Evolutionary conservation across 2,797 vertebrate species (phyloP), one percentile per base, ranked within the genome.

Genomic region (Xenopus petersii): DNA sequence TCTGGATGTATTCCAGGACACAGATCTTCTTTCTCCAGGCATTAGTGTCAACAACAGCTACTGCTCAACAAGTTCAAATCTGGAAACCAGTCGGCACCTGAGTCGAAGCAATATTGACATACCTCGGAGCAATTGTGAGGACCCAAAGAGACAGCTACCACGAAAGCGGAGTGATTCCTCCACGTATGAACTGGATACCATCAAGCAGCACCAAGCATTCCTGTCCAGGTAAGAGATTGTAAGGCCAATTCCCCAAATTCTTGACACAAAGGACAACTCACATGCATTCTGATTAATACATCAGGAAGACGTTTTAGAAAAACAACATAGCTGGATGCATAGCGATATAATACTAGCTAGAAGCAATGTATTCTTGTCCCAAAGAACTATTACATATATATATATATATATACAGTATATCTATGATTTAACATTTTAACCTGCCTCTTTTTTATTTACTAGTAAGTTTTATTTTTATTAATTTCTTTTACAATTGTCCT

Each of bases 31-130:
- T 36, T 97, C 96, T 66, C 96, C 97, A 2, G 96, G 94, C 58
- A 93, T 92, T 59, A 81, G 94, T 5, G 93, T 94, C 81, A 97
- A 94, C 86, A 88, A 90, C 75, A 89, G 88, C 59, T 90, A 91
- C 77, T 86, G 91, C 77, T 90, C 93, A 17, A 75, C 71, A 54
- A 73, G 87, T 80, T 90, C 87, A 67, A 90, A 86, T 67, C 86
- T 99, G 60, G 96, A 98, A 79, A 89, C 89, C 83, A 98, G 96
- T 77, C 94, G 94, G 24, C 95, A 98, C 51, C 93, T 99, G 79
- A 98, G 97, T 85, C 95, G 95, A 58, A 98, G 97, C 88, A 98
- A 96, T 90, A 93, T 97, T 2, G 97, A 99, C 89, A 97, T 99
- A 87, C 95, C 95, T 6, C 95, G 92, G 2, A 93, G 92, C 89